Evolutionary conservation across 2,113 vertebrate species (phyloP), one percentile per base, ranked within the genome.

Genomic region (Cyanoderma ruficeps): DNA sequence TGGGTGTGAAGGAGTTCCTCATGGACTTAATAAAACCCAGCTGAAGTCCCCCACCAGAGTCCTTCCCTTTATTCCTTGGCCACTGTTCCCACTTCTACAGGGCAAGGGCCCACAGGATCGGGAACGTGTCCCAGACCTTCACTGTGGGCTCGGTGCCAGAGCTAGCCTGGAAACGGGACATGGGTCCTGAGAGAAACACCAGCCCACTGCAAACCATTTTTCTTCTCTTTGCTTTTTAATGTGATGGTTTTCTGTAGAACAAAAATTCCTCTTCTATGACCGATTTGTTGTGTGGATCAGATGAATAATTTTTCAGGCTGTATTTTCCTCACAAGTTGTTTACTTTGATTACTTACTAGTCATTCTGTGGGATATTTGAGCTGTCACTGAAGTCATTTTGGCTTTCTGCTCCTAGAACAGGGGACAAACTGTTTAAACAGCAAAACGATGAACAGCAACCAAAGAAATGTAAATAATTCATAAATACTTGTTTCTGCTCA

Each of bases 341-440:
- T 94, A 85, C 75, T 96, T 94, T 83, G 59, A 83, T 84, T 96
- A 70, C 79, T 93, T 87, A 74, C 77, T 20, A 89, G 78, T 91
- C 74, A 67, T 95, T 95, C 74, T 35, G 50, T 27, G 61, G 84
- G 87, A 50, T 86, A 83, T 85, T 44, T 94, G 90, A 93, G 75
- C 69, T 96, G 85, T 90, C 91, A 77, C 46, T 88, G 81, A 76
- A 94, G 84, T 90, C 3, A 44, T 69, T 89, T 87, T 65, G 84
- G 46, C 39, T 90, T 93, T 85, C 78, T 90, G 46, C 90, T 95
- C 50, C 47, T 21, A 35, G 56, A 92, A 82, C 30, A 84, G 55
- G 87, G 87, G 89, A 93, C 87, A 91, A 96, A 83, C 64, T 79
- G 57, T 85, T 96, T 91, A 83, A 96, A 96, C 49, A 87, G 91